Evolutionary conservation across 2,113 vertebrate species (phyloP), one percentile per base, ranked within the genome.

Genomic region (Cranoglanis bouderius): DNA sequence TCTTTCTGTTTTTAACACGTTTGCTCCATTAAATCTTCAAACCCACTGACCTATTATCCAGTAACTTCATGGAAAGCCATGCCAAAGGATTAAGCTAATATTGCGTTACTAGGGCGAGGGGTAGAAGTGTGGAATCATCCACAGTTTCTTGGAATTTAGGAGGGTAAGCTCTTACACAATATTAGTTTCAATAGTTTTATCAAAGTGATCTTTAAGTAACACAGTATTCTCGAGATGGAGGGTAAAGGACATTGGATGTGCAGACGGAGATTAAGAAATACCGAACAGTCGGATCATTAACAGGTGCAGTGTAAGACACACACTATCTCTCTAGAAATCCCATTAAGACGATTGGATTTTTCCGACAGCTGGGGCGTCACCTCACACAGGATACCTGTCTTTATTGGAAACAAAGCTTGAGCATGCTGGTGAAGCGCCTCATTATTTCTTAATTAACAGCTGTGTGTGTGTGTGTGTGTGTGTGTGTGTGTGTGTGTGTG

Each of bases 381-480:
- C 87, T 91, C 90, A 88, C 59, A 90, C 83, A 88, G 90, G 88
- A 82, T 85, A 91, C 90, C 90, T 90, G 89, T 93, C 91, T 94
- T 94, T 93, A 92, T 90, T 92, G 92, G 89, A 95, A 95, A 94
- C 92, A 94, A 91, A 93, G 90, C 89, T 94, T 87, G 91, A 91
- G 81, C 90, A 89, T 53, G n/a, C 85, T 85, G 90, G 83, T 92
- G 91, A 93, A 93, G 87, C 82, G 91, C 88, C 89, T 95, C 92
- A 94, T 95, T 95, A 94, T 93, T 94, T 92, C 91, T 93, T 95
- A 95, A 95, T 95, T 93, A 94, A 92, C 87, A 85, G 90, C 63
- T 92, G 85, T 5, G 85, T 90, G 91, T 84, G 90, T 88, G 88
- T 89, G 86, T 78, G 51, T n/a, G n/a, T n/a, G n/a, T n/a, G n/a